phyloP scores from a whole-genome alignment of 2,113 vertebrate species.

The Apus apus region DNA sequence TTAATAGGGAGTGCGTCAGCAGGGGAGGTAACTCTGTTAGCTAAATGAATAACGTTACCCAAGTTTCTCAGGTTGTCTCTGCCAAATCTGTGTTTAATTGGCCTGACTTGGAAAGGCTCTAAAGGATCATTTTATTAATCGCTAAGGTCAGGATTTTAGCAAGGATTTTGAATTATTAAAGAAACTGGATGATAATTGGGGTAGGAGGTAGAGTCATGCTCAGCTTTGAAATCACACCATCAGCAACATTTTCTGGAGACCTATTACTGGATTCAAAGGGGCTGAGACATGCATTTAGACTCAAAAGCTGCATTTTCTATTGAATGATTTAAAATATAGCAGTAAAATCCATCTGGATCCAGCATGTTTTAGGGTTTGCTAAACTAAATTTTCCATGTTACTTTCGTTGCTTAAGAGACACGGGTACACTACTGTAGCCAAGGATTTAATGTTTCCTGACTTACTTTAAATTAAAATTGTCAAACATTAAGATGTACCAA shows the following conservation, averaged over 20 bases:
- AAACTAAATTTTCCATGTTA: background rate
- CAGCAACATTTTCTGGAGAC: constrained; percentile 36
- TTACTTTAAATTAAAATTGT: background rate
- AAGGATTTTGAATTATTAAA: constrained; percentile 59
- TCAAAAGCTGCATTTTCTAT: background rate
- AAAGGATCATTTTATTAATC: constrained; percentile 58
- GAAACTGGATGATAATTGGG: constrained; percentile 38
- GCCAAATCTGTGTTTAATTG: constrained; percentile 58
- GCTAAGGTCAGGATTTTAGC: constrained; percentile 47
- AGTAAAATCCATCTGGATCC: background rate
- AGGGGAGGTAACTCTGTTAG: constrained; percentile 53
- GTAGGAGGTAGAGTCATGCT: background rate
- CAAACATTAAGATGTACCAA: background rate
- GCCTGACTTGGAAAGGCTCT: constrained; percentile 39
- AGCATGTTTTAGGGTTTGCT: background rate
- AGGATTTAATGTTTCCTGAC: background rate
- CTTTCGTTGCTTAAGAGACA: background rate
- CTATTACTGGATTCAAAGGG: constrained; percentile 21
- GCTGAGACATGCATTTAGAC: background rate
- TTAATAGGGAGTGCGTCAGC: constrained; percentile 60
- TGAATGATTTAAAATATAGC: background rate
- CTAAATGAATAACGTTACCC: constrained; percentile 49
- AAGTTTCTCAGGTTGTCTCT: constrained; percentile 49
- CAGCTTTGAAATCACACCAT: constrained; percentile 11
- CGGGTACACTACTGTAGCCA: background rate